phyloP scores from a whole-genome alignment of 2,888 invertebrate species.

The Andrena bicolor region DNA sequence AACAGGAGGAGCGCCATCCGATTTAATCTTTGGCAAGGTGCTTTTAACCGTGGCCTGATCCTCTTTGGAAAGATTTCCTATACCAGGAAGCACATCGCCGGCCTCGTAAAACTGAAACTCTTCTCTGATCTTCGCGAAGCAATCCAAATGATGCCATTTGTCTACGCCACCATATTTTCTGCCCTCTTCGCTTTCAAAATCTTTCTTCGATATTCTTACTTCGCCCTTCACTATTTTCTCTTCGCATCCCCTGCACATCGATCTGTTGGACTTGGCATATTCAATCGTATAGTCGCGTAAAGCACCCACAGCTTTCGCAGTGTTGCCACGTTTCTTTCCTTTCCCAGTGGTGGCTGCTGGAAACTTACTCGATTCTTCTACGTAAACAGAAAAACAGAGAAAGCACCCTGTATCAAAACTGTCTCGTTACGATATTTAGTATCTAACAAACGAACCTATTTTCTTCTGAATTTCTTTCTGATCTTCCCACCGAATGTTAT shows the following conservation, averaged over 20 bases:
- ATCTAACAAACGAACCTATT: conserved; percentile 86
- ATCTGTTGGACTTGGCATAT: conserved; percentile 94
- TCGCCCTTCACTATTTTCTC: conserved; percentile 92
- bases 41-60: conserved; percentile 89
- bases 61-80: conserved; percentile 89
- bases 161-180: conserved; percentile 93
- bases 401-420: background rate
- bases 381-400: background rate
- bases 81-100: conserved; percentile 92
- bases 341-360: conserved; percentile 84
- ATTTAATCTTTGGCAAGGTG: conserved; percentile 87
- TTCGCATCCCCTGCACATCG: conserved; percentile 93
- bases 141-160: conserved; percentile 96
- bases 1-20: conserved; percentile 87
- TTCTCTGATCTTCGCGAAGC: conserved; percentile 92
- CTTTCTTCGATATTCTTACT: conserved; percentile 92
- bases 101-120: conserved; percentile 91
- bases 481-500: conserved; percentile 92
- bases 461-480: conserved; percentile 91
- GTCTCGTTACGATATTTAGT: background rate
- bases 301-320: conserved; percentile 77
- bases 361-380: conserved; percentile 60
- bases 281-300: conserved; percentile 91
- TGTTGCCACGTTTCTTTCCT: conserved; percentile 86
- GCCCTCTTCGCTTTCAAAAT: conserved; percentile 93